Evolutionary conservation across 2,113 vertebrate species (phyloP), one percentile per base, ranked within the genome.

Genomic region (Tauraco erythrolophus): DNA sequence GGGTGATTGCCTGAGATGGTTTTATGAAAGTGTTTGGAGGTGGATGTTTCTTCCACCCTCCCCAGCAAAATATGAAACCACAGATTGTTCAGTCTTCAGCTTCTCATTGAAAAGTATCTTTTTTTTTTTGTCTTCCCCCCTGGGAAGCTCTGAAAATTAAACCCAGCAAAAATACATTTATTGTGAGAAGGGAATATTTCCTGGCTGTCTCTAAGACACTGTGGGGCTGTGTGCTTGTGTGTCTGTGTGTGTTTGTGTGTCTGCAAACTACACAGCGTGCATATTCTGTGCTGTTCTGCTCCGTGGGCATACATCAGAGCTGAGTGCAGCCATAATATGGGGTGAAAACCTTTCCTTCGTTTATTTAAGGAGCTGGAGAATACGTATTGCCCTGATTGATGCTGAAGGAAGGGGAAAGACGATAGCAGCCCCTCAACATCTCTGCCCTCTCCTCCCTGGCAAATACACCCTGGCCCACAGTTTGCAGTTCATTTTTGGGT

Each of bases 81-180:
- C 82, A 88, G 75, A 95, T 88, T 74, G 68, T 54, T 95, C 79
- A 88, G 79, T 12, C 64, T 96, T 84, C 58, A 62, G 56, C 28
- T 96, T 83, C 90, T 90, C 88, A 78, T 78, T 94, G 84, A 88
- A 94, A 93, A 96, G 25, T 66, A 48, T 94, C 56, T 84, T 53
- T 65, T 39, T 15, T 65, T 39, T 15, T 31, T 25, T 3, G n/a
- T n/a, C n/a, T n/a, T 8, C 22, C 39, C 74, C 56, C 51, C 58
- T 3, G 33, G 50, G 92, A 92, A 93, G 51, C 51, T 92, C 88
- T 92, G 94, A 45, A 93, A 95, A 97, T 96, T 93, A 94, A 95
- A 95, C 61, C 81, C 92, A 92, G 90, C 41, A 85, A 83, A 90
- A 95, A 81, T 72, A 75, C 87, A 53, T 92, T 86, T 92, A 58